Evolutionary conservation across 2,113 vertebrate species (phyloP).

Genomic region (Steatornis caripensis): DNA sequence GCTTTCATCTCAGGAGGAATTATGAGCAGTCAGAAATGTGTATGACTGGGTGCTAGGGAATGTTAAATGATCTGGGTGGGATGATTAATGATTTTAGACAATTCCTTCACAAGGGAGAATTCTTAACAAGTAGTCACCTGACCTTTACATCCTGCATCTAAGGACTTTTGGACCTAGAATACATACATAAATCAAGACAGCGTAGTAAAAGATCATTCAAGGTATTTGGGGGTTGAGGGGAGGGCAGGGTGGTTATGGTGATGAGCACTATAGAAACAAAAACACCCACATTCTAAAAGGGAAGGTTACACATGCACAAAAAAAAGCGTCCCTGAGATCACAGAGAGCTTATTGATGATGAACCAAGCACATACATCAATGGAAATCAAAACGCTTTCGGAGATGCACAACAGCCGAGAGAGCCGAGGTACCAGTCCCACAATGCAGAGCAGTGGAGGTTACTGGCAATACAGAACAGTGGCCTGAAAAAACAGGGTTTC

Average conservation of each 20-base stretch:
- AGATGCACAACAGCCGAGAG: not conserved
- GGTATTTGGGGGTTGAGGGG: not conserved
- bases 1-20: not conserved
- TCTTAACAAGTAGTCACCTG: not conserved
- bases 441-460: not conserved
- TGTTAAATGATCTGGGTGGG: not conserved
- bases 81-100: not conserved
- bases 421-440: not conserved
- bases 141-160: not conserved
- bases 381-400: not conserved
- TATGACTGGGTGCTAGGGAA: not conserved
- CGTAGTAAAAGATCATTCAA: not conserved
- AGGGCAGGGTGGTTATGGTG: not conserved
- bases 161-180: not conserved
- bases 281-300: accelerated
- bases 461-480: not conserved
- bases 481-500: not conserved
- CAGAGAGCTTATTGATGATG: not conserved
- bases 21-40: not conserved
- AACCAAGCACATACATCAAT: not conserved
- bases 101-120: not conserved
- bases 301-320: not conserved
- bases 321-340: not conserved
- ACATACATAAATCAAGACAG: not conserved
- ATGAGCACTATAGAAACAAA: not conserved